Evolutionary conservation across 2,797 vertebrate genomes (phyloP).

Genomic region (Scyliorhinus canicula): DNA sequence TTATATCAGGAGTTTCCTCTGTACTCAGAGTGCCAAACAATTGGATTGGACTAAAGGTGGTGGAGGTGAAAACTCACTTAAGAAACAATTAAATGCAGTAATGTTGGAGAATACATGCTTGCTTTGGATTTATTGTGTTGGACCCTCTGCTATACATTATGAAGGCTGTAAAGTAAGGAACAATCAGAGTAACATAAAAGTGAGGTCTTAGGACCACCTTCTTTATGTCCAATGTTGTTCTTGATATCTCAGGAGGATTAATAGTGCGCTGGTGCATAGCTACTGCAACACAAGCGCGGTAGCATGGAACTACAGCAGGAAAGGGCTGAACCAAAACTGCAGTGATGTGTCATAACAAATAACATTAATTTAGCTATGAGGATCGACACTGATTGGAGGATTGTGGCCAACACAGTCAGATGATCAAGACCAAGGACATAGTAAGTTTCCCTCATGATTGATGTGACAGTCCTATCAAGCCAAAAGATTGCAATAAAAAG

Average conservation of each 20-base stretch:
- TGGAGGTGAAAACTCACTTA: neutral
- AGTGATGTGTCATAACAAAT: neutral
- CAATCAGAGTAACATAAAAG: neutral
- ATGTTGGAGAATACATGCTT: neutral
- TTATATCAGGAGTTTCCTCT: too few species aligned
- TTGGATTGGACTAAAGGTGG: too few species aligned
- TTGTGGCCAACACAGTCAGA: neutral
- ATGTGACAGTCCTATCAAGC: neutral
- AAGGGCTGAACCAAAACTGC: neutral
- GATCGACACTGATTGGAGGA: neutral
- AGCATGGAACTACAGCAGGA: neutral
- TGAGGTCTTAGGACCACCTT: neutral
- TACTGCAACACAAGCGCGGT: neutral
- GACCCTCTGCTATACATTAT: neutral
- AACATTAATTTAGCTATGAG: neutral
- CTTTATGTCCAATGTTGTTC: neutral
- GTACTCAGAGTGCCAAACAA: too few species aligned
- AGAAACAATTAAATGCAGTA: neutral
- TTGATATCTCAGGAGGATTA: neutral
- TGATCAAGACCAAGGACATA: neutral
- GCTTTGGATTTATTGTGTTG: neutral
- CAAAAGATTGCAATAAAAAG: conserved; percentile 5
- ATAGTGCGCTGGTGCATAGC: neutral
- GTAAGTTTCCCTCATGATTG: neutral
- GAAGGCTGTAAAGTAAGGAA: neutral